phyloP scores from a whole-genome alignment of 2,113 vertebrate genomes.

The Salminus brasiliensis region DNA sequence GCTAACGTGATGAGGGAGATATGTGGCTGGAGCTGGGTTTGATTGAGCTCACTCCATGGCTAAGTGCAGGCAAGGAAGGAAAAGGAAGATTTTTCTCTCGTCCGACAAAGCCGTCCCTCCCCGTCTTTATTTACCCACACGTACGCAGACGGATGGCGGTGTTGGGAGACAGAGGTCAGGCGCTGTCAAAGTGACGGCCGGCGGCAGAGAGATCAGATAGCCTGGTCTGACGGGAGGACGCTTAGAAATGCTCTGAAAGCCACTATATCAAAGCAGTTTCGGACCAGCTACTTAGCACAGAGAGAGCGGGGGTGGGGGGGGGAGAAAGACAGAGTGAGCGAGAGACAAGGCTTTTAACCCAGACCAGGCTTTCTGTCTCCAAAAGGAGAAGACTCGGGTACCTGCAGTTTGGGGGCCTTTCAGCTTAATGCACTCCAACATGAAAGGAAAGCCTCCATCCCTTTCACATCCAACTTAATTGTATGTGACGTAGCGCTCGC shows the following conservation, averaged over 20 bases:
- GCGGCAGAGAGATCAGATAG: slow-evolving; percentile 39
- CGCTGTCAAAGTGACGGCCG: slow-evolving; percentile 13
- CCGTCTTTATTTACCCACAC: slow-evolving; percentile 26
- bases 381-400: neutral
- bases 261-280: slow-evolving; percentile 26
- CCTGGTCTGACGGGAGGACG: neutral
- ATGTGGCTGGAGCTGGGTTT: neutral
- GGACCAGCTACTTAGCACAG: neutral
- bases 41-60: slow-evolving; percentile 17
- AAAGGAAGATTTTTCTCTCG: neutral
- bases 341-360: slow-evolving; percentile 27
- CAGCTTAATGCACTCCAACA: slow-evolving; percentile 40
- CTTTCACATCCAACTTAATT: neutral
- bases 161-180: slow-evolving; percentile 15
- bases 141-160: neutral
- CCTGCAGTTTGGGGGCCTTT: slow-evolving; percentile 8
- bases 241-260: neutral
- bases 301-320: neutral
- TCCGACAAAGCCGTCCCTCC: neutral
- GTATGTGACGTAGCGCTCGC: neutral
- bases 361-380: slow-evolving; percentile 5
- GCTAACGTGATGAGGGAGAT: slow-evolving; percentile 60
- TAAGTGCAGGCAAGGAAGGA: neutral
- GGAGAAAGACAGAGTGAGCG: neutral
- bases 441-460: slow-evolving; percentile 5